Base-by-base conservation (phyloP, 2,113 vertebrate genomes). In the Axis porcinus region DNA sequence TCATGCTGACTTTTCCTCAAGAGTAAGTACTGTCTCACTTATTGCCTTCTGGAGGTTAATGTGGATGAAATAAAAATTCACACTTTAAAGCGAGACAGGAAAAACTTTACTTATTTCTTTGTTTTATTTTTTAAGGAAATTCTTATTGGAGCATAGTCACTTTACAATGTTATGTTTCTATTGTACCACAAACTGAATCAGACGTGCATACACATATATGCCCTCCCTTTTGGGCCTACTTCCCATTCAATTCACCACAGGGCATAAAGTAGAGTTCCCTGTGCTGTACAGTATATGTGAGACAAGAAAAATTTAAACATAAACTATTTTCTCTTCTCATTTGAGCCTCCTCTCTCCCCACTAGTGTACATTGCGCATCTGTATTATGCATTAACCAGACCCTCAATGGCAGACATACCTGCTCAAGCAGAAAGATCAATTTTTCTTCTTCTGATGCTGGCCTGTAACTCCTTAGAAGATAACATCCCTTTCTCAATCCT, bases 311-410 rank as follows among this genome's bases (percentile, higher is more conserved):
- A 16, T 16, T 40, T 16, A 10, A 55, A 36, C 33, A 54, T 55
- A 83, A 55, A 36, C 19, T 52, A 4, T 36, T 54, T 54, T 55
- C 7, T 36, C 33, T 16, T n/a, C 81, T 13, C 21, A 15, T 55
- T 36, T 83, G 81, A 25, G 52, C n/a, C 52, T 36, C 52, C 21
- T 27, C 3, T 54, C 33, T 55, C 81, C n/a, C 21, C 33, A 27
- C 23, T 16, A 10, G 21, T 9, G 21, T 83, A 14, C 13, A 55
- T 1, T 27, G 21, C 2, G 2, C 13, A 0, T 36, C 33, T 83
- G 21, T n/a, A 40, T 27, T 27, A 16, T 27, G n/a, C 81, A 83
- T 7, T 83, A 36, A 83, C 33, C 81, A 55, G 52, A 27, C 52
- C 13, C 21, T 13, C 21, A 40, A 0, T 16, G 52, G 23, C 21